Evolutionary conservation across 2,888 invertebrate genomes (phyloP).

Genomic region (Acleris sparsana): DNA sequence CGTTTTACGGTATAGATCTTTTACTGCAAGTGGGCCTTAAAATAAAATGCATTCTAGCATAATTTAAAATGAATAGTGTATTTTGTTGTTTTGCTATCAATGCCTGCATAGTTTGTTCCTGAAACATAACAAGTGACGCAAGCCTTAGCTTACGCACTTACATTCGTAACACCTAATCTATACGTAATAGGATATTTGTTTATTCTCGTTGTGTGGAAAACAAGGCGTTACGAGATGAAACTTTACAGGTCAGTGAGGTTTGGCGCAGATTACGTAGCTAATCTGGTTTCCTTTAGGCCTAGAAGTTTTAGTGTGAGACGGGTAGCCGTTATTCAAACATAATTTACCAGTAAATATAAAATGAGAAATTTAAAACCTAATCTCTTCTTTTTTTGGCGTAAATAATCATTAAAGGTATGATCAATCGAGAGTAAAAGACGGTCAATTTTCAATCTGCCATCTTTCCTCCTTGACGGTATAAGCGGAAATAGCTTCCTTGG

Average conservation of each 20-base stretch:
- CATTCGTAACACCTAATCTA: background rate
- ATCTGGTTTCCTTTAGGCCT: background rate
- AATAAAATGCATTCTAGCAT: background rate
- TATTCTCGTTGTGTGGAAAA: constrained; percentile 12
- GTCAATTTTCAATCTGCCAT: too few species aligned
- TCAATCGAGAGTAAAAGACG: too few species aligned
- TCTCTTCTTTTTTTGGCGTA: too few species aligned
- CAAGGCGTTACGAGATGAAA: background rate
- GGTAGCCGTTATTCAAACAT: background rate
- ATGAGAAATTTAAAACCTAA: too few species aligned
- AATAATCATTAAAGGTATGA: too few species aligned
- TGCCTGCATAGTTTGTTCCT: constrained; percentile 39
- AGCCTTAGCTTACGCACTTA: constrained; percentile 21
- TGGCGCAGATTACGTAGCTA: constrained; percentile 1
- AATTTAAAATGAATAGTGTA: constrained; percentile 1
- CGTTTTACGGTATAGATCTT: too few species aligned
- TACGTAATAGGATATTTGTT: constrained; percentile 17
- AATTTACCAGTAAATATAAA: too few species aligned
- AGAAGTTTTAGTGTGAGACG: background rate
- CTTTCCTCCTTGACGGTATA: too few species aligned
- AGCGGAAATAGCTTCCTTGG: too few species aligned
- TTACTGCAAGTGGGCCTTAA: background rate
- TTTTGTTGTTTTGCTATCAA: background rate
- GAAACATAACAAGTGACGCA: constrained; percentile 44
- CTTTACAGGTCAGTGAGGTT: background rate